Evolutionary conservation across 1,140 invertebrate species (phyloP).

Genomic region (Achatina immaculata): DNA sequence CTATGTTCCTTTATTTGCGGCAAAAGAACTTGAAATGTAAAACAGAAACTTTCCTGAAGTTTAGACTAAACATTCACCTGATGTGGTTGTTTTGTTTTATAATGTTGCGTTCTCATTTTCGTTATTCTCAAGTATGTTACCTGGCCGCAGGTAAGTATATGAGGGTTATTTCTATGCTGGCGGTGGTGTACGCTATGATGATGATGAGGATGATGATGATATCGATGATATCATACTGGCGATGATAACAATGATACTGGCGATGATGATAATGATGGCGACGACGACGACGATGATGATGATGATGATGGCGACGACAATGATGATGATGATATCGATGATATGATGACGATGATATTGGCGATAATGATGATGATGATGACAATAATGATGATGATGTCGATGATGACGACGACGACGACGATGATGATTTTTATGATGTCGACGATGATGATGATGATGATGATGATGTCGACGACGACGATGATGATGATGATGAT

Average conservation of each 20-base stretch:
- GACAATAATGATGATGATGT: not conserved
- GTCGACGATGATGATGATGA: not conserved
- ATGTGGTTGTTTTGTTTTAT: no score
- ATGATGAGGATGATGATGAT: slow-evolving; percentile 14
- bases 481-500: slow-evolving; percentile 2
- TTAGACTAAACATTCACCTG: no score
- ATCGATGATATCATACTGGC: not conserved
- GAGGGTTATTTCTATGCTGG: not conserved
- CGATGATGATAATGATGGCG: no score
- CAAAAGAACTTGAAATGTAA: no score
- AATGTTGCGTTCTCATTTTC: no score
- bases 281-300: no score
- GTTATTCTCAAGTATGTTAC: no score
- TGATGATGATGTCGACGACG: not conserved
- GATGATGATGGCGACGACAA: not conserved
- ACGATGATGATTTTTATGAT: not conserved
- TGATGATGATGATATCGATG: not conserved
- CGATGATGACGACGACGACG: no score
- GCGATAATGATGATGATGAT: not conserved
- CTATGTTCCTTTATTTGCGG: no score
- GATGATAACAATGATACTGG: not conserved
- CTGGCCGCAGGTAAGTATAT: no score
- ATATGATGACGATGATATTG: not conserved
- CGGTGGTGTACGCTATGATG: not conserved
- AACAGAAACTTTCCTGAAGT: no score